Base-by-base conservation (phyloP, 2,888 invertebrate genomes). In the Cephalotes varians region DNA sequence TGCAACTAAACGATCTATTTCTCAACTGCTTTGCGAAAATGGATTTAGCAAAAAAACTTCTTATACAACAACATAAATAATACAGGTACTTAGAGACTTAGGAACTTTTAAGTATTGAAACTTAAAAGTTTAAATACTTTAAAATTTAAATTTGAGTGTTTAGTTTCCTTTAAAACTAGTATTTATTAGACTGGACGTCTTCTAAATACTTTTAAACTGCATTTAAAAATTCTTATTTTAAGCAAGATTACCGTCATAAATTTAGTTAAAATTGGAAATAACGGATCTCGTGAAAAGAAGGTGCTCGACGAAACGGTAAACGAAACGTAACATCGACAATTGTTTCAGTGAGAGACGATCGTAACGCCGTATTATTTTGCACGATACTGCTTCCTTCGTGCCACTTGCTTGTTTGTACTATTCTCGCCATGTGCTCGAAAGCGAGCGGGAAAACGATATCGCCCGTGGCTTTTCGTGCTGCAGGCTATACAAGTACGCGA, bases 1-100 rank as follows among this genome's bases (percentile, higher is more conserved):
- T 67, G 69, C 44, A 65, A 56, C 77, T 77, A 65, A 65, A 51
- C 31, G 34, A 69, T 69, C 40, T 56, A 54, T 77, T 69, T 40
- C 7, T 25, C 54, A 67, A 54, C 40, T 18, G 51, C 10, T 65
- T 28, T 28, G 28, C 21, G 5, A 65, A 44, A 65, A 65, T 28
- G 15, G 25, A 15, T 9, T 5, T 1, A 25, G 25, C 18, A 12
- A 12, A 25, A 51, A 34, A 12, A 25, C 18, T 49, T 64, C 47
- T 60, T 37, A 28, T 37, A 6, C 10, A 34, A 9, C 21, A 40
- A 47, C 31, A 44, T 56, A 56, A 58, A n/a, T 15, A 64, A 64
- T 44, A 44, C 40, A 62, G 6, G 12, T 34, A 37, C 15, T 65
- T 28, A 15, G 37, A 62, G 37, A 62, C 10, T 62, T 21, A 7